phyloP scores from a whole-genome alignment of 92 coral and sea anemone genomes.

The Palythoa heliodiscus region DNA sequence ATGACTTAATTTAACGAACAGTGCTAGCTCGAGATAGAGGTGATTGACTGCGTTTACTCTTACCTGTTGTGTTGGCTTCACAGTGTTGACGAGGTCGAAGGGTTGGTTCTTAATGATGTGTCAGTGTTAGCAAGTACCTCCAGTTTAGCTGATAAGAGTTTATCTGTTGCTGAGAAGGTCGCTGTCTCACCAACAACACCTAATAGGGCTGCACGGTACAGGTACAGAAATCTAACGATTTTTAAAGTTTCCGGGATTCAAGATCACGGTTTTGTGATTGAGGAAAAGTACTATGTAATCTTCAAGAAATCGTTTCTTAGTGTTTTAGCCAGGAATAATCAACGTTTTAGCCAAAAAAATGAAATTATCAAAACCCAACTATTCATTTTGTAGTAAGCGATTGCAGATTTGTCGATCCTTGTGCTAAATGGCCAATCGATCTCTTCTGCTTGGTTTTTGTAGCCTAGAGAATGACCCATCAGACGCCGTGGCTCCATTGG shows the following conservation, averaged over 20 bases:
- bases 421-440: too few relatives aligned
- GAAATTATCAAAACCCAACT: too few relatives aligned
- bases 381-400: too few relatives aligned
- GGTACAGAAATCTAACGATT: slow-evolving; percentile 27
- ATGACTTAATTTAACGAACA: too few relatives aligned
- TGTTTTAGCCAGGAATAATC: too few relatives aligned
- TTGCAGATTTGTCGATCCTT: too few relatives aligned
- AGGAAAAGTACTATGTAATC: too few relatives aligned
- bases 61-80: not conserved
- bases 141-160: slow-evolving; percentile 4
- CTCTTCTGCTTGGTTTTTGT: too few relatives aligned
- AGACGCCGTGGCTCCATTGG: slow-evolving; percentile 64
- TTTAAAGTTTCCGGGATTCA: too few relatives aligned
- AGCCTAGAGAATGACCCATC: slow-evolving; percentile 33
- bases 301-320: too few relatives aligned
- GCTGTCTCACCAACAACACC: slow-evolving; percentile 28
- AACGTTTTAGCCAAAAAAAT: too few relatives aligned
- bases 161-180: slow-evolving; percentile 1
- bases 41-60: not conserved
- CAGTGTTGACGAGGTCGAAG: slow-evolving; percentile 53
- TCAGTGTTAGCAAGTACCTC: slow-evolving; percentile 48
- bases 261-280: too few relatives aligned
- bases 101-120: slow-evolving; percentile 60
- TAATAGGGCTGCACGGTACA: slow-evolving; percentile 62
- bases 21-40: not conserved